phyloP scores from a whole-genome alignment of 2,797 vertebrate species.

The Pseudomugil gertrudae region DNA sequence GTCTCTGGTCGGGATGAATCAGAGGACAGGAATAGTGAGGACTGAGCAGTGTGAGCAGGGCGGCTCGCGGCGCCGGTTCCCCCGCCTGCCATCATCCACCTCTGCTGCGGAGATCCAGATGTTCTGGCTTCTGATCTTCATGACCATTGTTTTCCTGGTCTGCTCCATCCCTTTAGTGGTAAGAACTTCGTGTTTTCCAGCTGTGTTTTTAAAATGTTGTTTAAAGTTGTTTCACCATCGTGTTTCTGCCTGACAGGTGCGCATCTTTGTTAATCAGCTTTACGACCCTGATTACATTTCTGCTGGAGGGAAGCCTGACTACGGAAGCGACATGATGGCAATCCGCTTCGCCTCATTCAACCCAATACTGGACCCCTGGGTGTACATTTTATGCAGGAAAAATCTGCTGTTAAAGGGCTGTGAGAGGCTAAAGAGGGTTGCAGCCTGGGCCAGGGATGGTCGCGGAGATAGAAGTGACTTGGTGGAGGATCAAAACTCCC shows the following conservation, averaged over 20 bases:
- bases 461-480: slow-evolving; percentile 55
- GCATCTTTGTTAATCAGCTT: slow-evolving; percentile 84
- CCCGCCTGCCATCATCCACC: slow-evolving; percentile 71
- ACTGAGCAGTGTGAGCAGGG: slow-evolving; percentile 71
- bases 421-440: slow-evolving; percentile 68
- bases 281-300: slow-evolving; percentile 78
- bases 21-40: slow-evolving; percentile 75
- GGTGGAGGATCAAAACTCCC: slow-evolving; percentile 72
- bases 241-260: slow-evolving; percentile 71
- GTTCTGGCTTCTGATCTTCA: slow-evolving; percentile 84
- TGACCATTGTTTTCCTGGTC: slow-evolving; percentile 85
- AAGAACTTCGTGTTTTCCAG: slow-evolving; percentile 33
- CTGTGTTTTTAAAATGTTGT: not conserved
- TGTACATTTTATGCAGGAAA: slow-evolving; percentile 85
- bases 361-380: slow-evolving; percentile 86
- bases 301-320: slow-evolving; percentile 75
- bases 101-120: slow-evolving; percentile 86
- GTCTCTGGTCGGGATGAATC: slow-evolving; percentile 84
- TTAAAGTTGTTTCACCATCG: not conserved
- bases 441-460: slow-evolving; percentile 41
- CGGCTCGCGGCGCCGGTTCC: slow-evolving; percentile 78
- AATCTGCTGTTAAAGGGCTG: slow-evolving; percentile 82
- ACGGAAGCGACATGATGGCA: slow-evolving; percentile 79
- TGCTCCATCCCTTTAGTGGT: slow-evolving; percentile 87
- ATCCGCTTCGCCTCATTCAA: slow-evolving; percentile 88